Evolutionary conservation across 2,797 vertebrate species (phyloP).

Genomic region (Notolabrus celidotus): DNA sequence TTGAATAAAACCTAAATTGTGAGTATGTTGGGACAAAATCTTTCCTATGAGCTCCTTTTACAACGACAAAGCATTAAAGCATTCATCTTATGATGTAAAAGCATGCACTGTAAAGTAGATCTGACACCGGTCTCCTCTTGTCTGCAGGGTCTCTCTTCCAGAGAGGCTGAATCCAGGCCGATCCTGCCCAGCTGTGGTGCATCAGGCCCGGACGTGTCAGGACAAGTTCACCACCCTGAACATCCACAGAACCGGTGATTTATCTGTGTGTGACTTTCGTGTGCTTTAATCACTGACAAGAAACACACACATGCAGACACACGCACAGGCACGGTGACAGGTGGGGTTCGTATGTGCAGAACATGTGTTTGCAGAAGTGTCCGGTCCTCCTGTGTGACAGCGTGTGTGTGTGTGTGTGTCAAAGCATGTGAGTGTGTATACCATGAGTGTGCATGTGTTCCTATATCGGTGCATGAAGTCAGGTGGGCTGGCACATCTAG

Average conservation of each 20-base stretch:
- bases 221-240: constrained; percentile 40
- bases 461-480: constrained; percentile 65
- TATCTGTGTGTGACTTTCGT: constrained; percentile 59
- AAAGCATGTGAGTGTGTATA: constrained; percentile 6
- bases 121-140: neutral
- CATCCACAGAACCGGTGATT: constrained; percentile 63
- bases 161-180: constrained; percentile 44
- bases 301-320: constrained; percentile 35
- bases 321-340: constrained; percentile 53
- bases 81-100: neutral
- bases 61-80: too few species aligned
- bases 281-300: constrained; percentile 63
- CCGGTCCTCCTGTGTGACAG: constrained; percentile 12
- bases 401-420: constrained; percentile 8
- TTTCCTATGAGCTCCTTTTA: too few species aligned
- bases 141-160: constrained; percentile 25
- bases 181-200: constrained; percentile 62
- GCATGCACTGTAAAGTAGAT: neutral
- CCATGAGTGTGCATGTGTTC: constrained; percentile 40
- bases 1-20: too few species aligned
- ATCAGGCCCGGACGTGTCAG: constrained; percentile 57
- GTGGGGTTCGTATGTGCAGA: constrained; percentile 49
- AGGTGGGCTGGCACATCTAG: constrained; percentile 68
- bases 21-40: too few species aligned
- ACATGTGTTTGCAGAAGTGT: too few species aligned